Percentiles rank a stretch among this genome's conserved stretches.
phyloP scores from a whole-genome alignment of 1,140 invertebrate genomes.

The Zelostemma sp. region DNA sequence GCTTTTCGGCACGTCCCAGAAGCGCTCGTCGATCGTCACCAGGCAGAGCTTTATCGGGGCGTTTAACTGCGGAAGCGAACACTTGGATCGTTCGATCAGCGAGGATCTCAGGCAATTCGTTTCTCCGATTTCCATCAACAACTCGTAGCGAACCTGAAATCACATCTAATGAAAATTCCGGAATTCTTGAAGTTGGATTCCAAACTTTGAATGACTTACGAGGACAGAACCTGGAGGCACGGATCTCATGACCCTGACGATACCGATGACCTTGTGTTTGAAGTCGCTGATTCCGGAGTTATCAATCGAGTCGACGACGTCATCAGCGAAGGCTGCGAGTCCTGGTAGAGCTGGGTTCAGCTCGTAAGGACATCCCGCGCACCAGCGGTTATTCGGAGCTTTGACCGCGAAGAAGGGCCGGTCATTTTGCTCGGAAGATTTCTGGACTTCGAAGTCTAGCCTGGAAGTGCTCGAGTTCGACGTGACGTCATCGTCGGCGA shows the following conservation, averaged over 20 bases:
- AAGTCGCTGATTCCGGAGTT: conserved; percentile 54
- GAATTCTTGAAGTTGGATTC: too few species aligned
- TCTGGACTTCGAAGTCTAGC: conserved; percentile 59
- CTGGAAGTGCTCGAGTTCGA: conserved; percentile 32
- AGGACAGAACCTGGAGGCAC: conserved; percentile 58
- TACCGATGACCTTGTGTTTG: conserved; percentile 59
- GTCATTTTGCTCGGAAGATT: conserved; percentile 51
- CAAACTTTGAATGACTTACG: conserved; percentile 41
- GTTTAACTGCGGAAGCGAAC: conserved; percentile 51
- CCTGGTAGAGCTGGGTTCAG: conserved; percentile 62
- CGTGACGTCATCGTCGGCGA: too few species aligned
- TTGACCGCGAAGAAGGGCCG: conserved; percentile 60
- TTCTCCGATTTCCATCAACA: conserved; percentile 60
- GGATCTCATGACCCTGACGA: conserved; percentile 56
- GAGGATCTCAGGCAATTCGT: conserved; percentile 59
- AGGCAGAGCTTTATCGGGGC: conserved; percentile 55
- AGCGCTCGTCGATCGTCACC: conserved; percentile 60
- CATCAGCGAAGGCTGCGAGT: conserved; percentile 50
- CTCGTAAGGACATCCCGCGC: conserved; percentile 65
- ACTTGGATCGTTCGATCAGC: conserved; percentile 54
- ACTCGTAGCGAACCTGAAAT: conserved; percentile 52
- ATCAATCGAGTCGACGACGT: conserved; percentile 57
- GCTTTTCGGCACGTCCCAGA: conserved; percentile 49
- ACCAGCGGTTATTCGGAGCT: conserved; percentile 53
- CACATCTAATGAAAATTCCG: too few species aligned